Base-by-base conservation (phyloP, 35 echinoderm and acorn worm genomes). In the Holothuria glaberrima region DNA sequence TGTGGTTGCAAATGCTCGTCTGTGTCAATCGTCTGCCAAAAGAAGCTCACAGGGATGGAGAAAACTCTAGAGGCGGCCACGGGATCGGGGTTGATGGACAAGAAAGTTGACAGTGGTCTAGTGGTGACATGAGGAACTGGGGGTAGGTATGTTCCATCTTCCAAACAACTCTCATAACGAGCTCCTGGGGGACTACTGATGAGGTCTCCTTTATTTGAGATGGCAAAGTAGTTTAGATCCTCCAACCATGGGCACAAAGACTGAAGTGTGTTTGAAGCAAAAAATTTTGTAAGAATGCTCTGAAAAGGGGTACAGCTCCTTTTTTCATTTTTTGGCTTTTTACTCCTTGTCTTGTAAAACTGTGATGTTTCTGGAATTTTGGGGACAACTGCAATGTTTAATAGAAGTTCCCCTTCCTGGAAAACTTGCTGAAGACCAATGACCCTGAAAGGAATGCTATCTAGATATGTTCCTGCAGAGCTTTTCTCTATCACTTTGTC, bases 381-480 rank as follows among this genome's bases (percentile, higher is more conserved):
- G 4, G 82, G 96, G 16, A 86, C 91, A 38, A 98, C 80, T 12
- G 96, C 96, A 20, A 90, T 92, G 61, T 82, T 41, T 4, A 98
- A 30, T n/a, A 87, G 19, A 19, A 94, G 62, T 5, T 88, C 86
- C 1, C 44, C 75, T 38, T 86, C 95, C 12, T 86, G 89, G 12
- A 75, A 91, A 10, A 91, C 72, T 78, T 98, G 96, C 80, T 98
- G 96, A 17, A 98, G 28, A 17, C 96, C 96, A 17, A 93, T 80
- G 3, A 98, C 93, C 35, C 75, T 45, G 75, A 98, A 98, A 9
- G 96, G 95, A 24, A 67, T 52, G 13, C 54, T 70, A 26, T 86
- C 54, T 14, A 88, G 24, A 24, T 74, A 86, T 6, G 63, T 57
- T 6, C 62, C 84, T 26, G 28, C 44, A 6, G 66, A 52, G 21